Conservation (phyloP, 2,888 invertebrate genomes). For the Phortica magna region DNA sequence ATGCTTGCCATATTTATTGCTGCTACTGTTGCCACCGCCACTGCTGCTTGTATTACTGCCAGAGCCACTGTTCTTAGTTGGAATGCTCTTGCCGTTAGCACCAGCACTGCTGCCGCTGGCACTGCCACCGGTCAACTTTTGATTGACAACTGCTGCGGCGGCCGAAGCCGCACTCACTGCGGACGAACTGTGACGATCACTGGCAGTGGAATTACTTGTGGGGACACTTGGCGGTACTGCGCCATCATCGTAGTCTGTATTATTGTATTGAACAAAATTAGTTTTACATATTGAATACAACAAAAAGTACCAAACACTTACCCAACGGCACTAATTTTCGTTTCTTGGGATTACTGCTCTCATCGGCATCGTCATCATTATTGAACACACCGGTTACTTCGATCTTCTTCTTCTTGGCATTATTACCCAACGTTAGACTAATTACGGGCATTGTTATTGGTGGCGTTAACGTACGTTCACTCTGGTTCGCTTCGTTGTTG, state of each 20-base stretch:
- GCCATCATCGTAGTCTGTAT: slow-evolving; percentile 74
- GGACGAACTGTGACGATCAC: slow-evolving; percentile 34
- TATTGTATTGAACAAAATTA: slow-evolving; percentile 19
- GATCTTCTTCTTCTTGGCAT: slow-evolving; percentile 83
- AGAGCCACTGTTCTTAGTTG: slow-evolving; percentile 13
- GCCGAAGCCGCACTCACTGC: slow-evolving; percentile 16
- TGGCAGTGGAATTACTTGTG: slow-evolving; percentile 29
- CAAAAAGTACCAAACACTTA: slow-evolving; percentile 66
- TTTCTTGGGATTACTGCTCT: slow-evolving; percentile 81
- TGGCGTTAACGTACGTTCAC: slow-evolving; percentile 62
- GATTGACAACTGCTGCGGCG: slow-evolving; percentile 17
- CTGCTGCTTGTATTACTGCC: slow-evolving; percentile 28
- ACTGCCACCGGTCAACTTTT: slow-evolving; percentile 18
- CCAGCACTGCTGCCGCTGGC: background rate
- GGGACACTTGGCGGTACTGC: slow-evolving; percentile 31
- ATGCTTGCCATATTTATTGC: slow-evolving; percentile 59
- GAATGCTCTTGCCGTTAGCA: background rate
- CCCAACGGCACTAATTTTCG: slow-evolving; percentile 89
- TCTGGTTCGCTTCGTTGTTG: slow-evolving; percentile 37
- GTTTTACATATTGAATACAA: background rate
- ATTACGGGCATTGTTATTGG: slow-evolving; percentile 76
- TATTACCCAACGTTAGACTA: slow-evolving; percentile 77
- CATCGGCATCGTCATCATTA: slow-evolving; percentile 87
- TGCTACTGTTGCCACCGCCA: slow-evolving; percentile 63
- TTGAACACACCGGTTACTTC: slow-evolving; percentile 91